Evolutionary conservation across 2,888 invertebrate genomes (phyloP).

Genomic region (Apocheima hispidaria): DNA sequence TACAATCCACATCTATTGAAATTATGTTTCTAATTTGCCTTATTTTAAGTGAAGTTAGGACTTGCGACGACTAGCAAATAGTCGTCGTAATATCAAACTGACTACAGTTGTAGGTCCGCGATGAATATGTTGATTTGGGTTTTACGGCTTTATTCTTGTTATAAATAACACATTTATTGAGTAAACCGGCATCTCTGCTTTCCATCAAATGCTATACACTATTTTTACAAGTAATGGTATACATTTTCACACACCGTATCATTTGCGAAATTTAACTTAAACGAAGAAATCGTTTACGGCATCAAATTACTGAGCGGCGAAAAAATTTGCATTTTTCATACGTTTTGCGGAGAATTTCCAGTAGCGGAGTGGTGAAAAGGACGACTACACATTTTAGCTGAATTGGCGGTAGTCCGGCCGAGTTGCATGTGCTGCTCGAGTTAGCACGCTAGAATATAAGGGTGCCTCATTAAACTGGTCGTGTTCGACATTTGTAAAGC

Average conservation of each 20-base stretch:
- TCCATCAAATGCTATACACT: constrained; percentile 9
- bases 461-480: constrained; percentile 58
- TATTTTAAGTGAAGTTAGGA: too few relatives aligned
- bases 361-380: constrained; percentile 43
- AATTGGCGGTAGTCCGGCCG: constrained; percentile 50
- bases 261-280: constrained; percentile 51
- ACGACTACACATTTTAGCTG: constrained; percentile 47
- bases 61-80: too few relatives aligned
- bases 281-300: constrained; percentile 52
- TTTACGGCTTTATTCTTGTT: too few relatives aligned
- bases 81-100: too few relatives aligned
- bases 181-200: too few relatives aligned
- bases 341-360: constrained; percentile 47
- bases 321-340: constrained; percentile 54
- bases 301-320: constrained; percentile 55
- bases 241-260: constrained; percentile 50
- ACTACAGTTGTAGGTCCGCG: too few relatives aligned
- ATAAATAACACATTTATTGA: too few relatives aligned
- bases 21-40: too few relatives aligned
- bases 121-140: too few relatives aligned
- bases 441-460: constrained; percentile 45
- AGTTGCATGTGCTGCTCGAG: constrained; percentile 56
- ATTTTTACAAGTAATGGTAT: constrained; percentile 37
- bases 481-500: constrained; percentile 53
- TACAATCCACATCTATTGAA: too few relatives aligned